Conservation (phyloP, 2,797 vertebrate genomes). For the Carduelis carduelis region DNA sequence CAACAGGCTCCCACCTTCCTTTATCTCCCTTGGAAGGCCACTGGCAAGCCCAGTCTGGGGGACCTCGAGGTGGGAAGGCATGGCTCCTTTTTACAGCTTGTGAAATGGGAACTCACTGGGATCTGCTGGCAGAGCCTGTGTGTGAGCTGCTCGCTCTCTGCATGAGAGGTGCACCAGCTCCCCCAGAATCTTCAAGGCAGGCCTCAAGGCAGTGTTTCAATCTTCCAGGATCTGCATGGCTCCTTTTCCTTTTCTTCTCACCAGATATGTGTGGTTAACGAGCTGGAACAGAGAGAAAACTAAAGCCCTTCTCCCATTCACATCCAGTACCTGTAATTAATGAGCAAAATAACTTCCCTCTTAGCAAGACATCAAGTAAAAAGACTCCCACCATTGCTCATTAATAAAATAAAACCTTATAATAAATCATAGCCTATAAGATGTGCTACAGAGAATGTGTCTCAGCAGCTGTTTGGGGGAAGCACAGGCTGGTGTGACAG, state of each 20-base stretch:
- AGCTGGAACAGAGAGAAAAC: not conserved
- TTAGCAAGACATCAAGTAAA: not conserved
- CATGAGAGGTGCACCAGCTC: not conserved
- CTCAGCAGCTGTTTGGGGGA: not conserved
- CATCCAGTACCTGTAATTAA: not conserved
- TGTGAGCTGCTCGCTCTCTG: not conserved
- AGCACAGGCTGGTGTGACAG: not conserved
- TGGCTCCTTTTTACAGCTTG: not conserved
- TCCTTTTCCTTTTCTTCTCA: not conserved
- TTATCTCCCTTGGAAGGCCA: not conserved
- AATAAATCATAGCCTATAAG: not conserved
- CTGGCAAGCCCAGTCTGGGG: not conserved
- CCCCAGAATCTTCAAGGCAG: not conserved
- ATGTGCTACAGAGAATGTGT: not conserved
- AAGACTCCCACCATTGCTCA: not conserved
- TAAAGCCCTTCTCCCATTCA: not conserved
- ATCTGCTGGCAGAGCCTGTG: not conserved
- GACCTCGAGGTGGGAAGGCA: not conserved
- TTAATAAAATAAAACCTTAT: not conserved
- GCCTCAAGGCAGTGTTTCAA: not conserved
- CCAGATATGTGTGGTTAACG: not conserved
- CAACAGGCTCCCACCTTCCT: not conserved
- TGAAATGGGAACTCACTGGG: not conserved
- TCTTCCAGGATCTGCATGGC: not conserved
- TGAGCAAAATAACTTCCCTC: not conserved